Conservation (phyloP, 2,888 invertebrate species). For the Patella ulyssiponensis region DNA sequence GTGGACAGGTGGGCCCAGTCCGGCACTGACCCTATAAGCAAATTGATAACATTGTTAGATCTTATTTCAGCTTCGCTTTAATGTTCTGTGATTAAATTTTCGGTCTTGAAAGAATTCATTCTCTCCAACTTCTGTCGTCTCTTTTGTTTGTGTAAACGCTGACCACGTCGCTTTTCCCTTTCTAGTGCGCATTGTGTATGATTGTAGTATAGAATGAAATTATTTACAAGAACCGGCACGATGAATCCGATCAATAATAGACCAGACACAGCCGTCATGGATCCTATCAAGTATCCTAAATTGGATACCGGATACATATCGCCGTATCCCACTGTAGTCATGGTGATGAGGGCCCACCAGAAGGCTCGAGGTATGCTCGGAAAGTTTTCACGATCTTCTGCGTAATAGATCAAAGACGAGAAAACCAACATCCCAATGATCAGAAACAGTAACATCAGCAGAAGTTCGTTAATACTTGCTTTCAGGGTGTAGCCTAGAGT, state of each 20-base stretch:
- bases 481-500: constrained; percentile 56
- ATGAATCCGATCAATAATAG: constrained; percentile 49
- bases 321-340: constrained; percentile 60
- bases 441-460: constrained; percentile 51
- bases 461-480: constrained; percentile 51
- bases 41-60: no score
- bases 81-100: no score
- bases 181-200: constrained; percentile 39
- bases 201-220: constrained; percentile 50
- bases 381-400: constrained; percentile 41
- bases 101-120: background rate
- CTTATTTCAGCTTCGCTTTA: no score
- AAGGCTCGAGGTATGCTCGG: constrained; percentile 48
- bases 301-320: constrained; percentile 46
- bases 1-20: no score
- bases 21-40: no score
- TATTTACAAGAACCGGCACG: constrained; percentile 52
- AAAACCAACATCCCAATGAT: constrained; percentile 53
- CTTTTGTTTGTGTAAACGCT: background rate
- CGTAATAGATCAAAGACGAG: constrained; percentile 53
- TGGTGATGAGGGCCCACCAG: constrained; percentile 58
- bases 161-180: constrained; percentile 16
- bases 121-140: background rate
- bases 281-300: constrained; percentile 45
- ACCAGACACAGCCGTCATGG: constrained; percentile 43